Evolutionary conservation across 2,113 vertebrate genomes (phyloP), one percentile per base, ranked within the genome.

Genomic region (Phalacrocorax pelagicus): DNA sequence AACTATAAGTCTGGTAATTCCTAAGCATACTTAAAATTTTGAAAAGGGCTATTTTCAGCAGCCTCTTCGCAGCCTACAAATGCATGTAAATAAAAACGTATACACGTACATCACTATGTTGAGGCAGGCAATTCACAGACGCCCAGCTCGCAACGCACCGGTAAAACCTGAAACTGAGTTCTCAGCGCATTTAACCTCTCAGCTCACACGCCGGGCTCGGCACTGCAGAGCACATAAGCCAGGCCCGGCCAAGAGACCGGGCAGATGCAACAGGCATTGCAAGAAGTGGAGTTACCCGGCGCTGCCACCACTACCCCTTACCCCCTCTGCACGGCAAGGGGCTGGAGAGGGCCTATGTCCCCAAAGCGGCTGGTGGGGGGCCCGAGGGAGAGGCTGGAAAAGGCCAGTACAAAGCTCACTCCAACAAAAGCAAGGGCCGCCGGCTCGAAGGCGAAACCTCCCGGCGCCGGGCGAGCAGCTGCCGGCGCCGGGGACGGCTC

Each of bases 41-140:
- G 29, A 63, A 47, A 36, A 57, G 44, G 17, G 10, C 4, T 10
- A 2, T n/a, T 65, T 54, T n/a, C 87, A 82, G 59, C 36, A 82
- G 81, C 66, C 67, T 65, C 46, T 26, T 13, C 21, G 3, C 57
- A 34, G 73, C 12, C 47, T 40, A 18, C 71, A 38, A 26, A 12
- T 0, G 13, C 17, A 11, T 2, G 42, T 44, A 44, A 44, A 44
- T 15, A 44, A 44, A 44, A 44, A 44, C 42, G 42, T 44, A 13
- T 5, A 11, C 34, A 40, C 3, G 9, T 5, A 3, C 54, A 7
- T 1, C 22, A 21, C 2, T n/a, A 3, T 0, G 54, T 1, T 1
- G 51, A 34, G 59, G 32, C 1, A 5, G 0, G 10, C 44, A 29
- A 11, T 4, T 6, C 52, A 1, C 47, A 34, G 65, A 7, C 61